A percentile compares a stretch with the other conserved stretches of the same genome.
Conservation (phyloP, 2,888 invertebrate species). For the Corythucha ciliata region DNA sequence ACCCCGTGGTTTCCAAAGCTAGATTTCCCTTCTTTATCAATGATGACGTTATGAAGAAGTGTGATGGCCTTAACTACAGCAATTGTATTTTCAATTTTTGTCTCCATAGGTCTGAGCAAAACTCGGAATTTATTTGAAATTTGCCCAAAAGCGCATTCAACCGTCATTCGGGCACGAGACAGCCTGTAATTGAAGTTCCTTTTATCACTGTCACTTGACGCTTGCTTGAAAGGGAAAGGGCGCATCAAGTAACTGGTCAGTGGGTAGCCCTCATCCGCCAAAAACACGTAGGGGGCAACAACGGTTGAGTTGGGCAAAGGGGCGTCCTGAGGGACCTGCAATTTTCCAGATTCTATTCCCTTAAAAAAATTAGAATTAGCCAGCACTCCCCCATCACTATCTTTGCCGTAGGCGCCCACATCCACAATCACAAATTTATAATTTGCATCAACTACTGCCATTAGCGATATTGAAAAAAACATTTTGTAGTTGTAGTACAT, state of each 20-base stretch:
- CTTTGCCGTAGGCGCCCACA: neutral
- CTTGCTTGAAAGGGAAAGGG: conserved; percentile 8
- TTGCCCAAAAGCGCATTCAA: neutral
- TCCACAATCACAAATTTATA: conserved; percentile 8
- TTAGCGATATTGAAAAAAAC: conserved; percentile 1
- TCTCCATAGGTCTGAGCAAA: neutral
- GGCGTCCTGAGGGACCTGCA: neutral
- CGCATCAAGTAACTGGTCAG: conserved; percentile 1
- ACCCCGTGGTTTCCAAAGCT: too few relatives aligned
- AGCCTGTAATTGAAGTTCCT: neutral
- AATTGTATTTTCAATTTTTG: neutral
- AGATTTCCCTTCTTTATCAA: too few relatives aligned
- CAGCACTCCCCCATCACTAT: conserved; percentile 8
- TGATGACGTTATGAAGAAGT: neutral
- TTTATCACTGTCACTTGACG: too few relatives aligned
- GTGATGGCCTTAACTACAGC: neutral
- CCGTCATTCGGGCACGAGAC: neutral
- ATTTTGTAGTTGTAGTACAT: conserved; percentile 6
- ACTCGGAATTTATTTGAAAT: neutral
- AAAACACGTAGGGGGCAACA: conserved; percentile 5
- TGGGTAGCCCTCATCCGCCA: conserved; percentile 10
- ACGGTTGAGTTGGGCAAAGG: neutral
- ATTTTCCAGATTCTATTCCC: conserved; percentile 2
- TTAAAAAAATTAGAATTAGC: neutral
- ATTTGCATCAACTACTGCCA: conserved; percentile 6